These are phyloP conservation scores for Daphoenositta chrysoptera DNA, from an alignment of 2,113 vertebrate genomes.

Conservation along the genomic window DNA sequence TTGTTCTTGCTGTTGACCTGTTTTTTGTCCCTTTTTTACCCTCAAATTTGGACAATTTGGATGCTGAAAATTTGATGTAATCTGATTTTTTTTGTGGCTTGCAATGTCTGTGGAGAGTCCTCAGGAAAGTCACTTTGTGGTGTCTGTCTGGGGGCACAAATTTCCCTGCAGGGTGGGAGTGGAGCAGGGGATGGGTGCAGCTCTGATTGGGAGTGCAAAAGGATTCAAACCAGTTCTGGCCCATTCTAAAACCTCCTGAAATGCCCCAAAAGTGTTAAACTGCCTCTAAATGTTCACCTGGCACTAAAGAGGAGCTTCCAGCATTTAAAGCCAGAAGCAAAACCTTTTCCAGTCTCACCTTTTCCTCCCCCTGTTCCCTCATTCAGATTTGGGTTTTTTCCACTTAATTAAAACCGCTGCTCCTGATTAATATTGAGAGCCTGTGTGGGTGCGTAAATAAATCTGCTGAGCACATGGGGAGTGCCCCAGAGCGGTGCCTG, in stretches of 20 bases:
- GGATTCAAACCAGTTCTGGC: background rate
- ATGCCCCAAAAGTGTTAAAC: background rate
- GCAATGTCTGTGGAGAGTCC: background rate
- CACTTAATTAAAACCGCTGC: background rate
- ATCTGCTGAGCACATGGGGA: background rate
- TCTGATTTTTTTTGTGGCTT: background rate
- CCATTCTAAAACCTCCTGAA: background rate
- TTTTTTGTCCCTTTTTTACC: no score
- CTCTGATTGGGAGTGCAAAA: rapidly evolving
- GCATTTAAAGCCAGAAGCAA: background rate
- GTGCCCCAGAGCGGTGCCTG: background rate
- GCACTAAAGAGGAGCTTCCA: background rate
- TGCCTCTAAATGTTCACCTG: background rate
- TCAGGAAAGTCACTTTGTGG: background rate
- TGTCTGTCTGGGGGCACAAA: no score
- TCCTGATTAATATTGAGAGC: background rate
- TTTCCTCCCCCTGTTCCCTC: background rate
- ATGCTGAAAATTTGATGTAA: background rate
- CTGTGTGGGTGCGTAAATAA: background rate
- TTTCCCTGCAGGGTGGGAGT: background rate
- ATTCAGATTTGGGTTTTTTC: background rate
- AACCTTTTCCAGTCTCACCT: background rate
- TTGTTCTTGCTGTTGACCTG: rapidly evolving
- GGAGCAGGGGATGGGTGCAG: background rate
- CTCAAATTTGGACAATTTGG: no score